phyloP scores from a whole-genome alignment of 2,113 vertebrate species.

The Gadus chalcogrammus region DNA sequence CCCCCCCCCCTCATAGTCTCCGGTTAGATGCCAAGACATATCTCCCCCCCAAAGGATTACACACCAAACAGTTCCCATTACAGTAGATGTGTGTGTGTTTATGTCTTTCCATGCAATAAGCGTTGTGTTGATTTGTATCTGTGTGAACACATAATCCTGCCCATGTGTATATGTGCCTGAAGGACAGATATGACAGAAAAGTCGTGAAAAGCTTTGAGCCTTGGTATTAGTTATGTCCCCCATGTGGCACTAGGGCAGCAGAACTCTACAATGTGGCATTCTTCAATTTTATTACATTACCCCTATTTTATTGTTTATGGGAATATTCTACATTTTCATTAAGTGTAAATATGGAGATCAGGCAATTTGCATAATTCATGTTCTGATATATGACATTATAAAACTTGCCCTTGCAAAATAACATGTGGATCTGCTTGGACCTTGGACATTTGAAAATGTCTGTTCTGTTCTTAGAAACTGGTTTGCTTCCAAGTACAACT shows the following conservation, averaged over 20 bases:
- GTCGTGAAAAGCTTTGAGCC: constrained; percentile 16
- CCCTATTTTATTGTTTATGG: no score
- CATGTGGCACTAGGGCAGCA: constrained; percentile 11
- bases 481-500: no score
- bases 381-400: no score
- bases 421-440: no score
- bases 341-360: no score
- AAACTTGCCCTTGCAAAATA: no score
- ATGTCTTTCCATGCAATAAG: background rate
- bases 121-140: constrained; percentile 9
- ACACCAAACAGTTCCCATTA: constrained; percentile 10
- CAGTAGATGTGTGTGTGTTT: constrained; percentile 20
- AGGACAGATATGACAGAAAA: constrained; percentile 20
- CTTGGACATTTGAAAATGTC: no score
- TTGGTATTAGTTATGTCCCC: constrained; percentile 26
- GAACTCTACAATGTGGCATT: constrained; percentile 29
- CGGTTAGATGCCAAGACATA: constrained; percentile 50
- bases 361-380: no score
- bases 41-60: constrained; percentile 49
- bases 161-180: constrained; percentile 8
- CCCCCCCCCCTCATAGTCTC: constrained; percentile 50
- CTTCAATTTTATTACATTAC: constrained; percentile 10
- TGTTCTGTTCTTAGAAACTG: no score
- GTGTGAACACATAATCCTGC: background rate
- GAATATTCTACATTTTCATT: no score